Percentiles rank a stretch among this genome's conserved stretches.
Conservation (phyloP, 1,140 invertebrate genomes). For the Stenopsyche tienmushanensis region DNA sequence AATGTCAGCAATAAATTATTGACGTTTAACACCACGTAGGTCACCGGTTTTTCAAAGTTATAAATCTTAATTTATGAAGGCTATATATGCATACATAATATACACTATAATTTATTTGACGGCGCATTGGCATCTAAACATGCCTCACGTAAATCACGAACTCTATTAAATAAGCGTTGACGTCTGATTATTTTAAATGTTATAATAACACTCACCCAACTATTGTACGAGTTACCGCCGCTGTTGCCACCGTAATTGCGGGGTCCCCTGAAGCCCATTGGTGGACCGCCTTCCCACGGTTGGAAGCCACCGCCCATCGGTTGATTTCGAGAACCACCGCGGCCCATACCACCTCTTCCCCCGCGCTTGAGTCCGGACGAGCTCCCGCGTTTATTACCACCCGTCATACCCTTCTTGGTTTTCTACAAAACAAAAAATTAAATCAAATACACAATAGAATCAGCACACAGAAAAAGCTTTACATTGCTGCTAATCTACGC, state of each 20-base stretch:
- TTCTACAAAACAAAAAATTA: conserved; percentile 17
- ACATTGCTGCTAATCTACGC: neutral
- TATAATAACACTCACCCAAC: conserved; percentile 21
- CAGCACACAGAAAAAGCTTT: neutral
- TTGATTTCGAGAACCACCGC: conserved; percentile 21
- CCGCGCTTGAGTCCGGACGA: conserved; percentile 7
- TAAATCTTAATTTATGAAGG: too few relatives aligned
- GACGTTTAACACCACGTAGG: too few relatives aligned
- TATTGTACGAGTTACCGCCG: conserved; percentile 11
- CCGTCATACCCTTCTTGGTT: conserved; percentile 2
- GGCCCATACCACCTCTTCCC: conserved; percentile 20
- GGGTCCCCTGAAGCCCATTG: conserved; percentile 17
- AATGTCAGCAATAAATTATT: too few relatives aligned
- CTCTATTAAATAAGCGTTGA: too few relatives aligned
- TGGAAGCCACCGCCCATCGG: conserved; percentile 17
- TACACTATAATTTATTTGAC: too few relatives aligned
- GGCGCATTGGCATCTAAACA: too few relatives aligned
- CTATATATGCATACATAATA: too few relatives aligned
- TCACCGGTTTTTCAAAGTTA: too few relatives aligned
- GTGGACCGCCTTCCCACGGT: conserved; percentile 7
- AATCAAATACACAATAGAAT: neutral
- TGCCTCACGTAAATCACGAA: too few relatives aligned
- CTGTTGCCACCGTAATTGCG: conserved; percentile 12
- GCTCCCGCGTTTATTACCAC: conserved; percentile 1
- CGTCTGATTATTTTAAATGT: too few relatives aligned